Evolutionary conservation across 2,888 invertebrate genomes (phyloP).

Genomic region (Lysandra coridon): DNA sequence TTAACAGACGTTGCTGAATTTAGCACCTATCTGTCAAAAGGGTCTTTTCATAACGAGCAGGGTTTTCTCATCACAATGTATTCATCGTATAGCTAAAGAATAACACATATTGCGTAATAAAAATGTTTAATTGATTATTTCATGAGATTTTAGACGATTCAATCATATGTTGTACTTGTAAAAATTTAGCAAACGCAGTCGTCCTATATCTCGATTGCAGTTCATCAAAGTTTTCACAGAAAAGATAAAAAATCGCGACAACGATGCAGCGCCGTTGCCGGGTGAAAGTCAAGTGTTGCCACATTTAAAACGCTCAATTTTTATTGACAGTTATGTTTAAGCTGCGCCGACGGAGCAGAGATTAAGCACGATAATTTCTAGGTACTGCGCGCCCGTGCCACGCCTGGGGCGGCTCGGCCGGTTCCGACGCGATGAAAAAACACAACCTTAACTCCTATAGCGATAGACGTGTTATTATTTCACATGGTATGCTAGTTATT

Average conservation of each 20-base stretch:
- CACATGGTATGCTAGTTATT: constrained; percentile 25
- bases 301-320: constrained; percentile 37
- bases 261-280: constrained; percentile 3
- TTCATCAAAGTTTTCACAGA: background rate
- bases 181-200: background rate
- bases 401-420: constrained; percentile 54
- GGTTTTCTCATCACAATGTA: too few relatives aligned
- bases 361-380: constrained; percentile 54
- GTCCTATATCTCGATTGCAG: background rate
- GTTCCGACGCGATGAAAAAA: constrained; percentile 41
- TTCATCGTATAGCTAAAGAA: too few relatives aligned
- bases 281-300: constrained; percentile 35
- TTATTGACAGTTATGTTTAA: constrained; percentile 47
- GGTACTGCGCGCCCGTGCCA: constrained; percentile 64
- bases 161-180: background rate
- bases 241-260: constrained; percentile 13
- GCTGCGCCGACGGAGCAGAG: constrained; percentile 53
- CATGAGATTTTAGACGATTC: too few relatives aligned
- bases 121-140: too few relatives aligned
- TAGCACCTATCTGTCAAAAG: too few relatives aligned
- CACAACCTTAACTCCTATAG: constrained; percentile 24
- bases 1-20: too few relatives aligned
- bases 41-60: too few relatives aligned
- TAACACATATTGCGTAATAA: too few relatives aligned
- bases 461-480: constrained; percentile 24